These are phyloP conservation scores for Torymus tubicola DNA, from an alignment of 2,888 invertebrate species.

Conservation along the genomic window DNA sequence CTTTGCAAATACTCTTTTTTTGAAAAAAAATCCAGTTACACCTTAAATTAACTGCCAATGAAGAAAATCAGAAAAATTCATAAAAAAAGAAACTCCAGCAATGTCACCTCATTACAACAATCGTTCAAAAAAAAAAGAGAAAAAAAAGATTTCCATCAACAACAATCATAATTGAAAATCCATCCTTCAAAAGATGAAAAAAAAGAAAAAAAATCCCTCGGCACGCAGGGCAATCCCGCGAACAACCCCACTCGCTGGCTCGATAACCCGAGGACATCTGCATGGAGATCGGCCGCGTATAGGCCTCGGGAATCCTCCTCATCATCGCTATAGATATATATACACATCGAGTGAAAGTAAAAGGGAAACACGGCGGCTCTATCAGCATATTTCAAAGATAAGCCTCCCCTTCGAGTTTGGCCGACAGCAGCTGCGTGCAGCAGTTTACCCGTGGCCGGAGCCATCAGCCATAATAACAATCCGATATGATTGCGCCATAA, in stretches of 20 bases:
- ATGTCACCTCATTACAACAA: too few relatives aligned
- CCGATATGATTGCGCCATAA: conserved; percentile 76
- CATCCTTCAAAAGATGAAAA: conserved; percentile 20
- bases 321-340: not conserved
- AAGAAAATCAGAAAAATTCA: too few relatives aligned
- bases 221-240: conserved; percentile 1
- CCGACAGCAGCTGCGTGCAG: conserved; percentile 53
- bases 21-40: too few relatives aligned
- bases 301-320: conserved; percentile 9
- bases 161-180: conserved; percentile 32
- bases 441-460: conserved; percentile 66
- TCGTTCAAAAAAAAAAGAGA: too few relatives aligned
- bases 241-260: not conserved
- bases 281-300: conserved; percentile 3
- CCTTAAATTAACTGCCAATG: too few relatives aligned
- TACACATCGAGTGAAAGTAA: conserved; percentile 33
- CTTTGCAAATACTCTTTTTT: too few relatives aligned
- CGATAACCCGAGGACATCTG: conserved; percentile 46
- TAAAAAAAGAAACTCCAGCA: too few relatives aligned
- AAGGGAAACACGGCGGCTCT: conserved; percentile 64
- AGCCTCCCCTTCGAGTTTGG: conserved; percentile 63
- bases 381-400: conserved; percentile 77
- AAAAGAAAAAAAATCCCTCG: not conserved
- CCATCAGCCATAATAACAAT: conserved; percentile 76
- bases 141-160: too few relatives aligned